These are phyloP conservation scores for Gallinago nigripennis DNA, from an alignment of 2,797 vertebrate genomes.

Conservation along the genomic window DNA sequence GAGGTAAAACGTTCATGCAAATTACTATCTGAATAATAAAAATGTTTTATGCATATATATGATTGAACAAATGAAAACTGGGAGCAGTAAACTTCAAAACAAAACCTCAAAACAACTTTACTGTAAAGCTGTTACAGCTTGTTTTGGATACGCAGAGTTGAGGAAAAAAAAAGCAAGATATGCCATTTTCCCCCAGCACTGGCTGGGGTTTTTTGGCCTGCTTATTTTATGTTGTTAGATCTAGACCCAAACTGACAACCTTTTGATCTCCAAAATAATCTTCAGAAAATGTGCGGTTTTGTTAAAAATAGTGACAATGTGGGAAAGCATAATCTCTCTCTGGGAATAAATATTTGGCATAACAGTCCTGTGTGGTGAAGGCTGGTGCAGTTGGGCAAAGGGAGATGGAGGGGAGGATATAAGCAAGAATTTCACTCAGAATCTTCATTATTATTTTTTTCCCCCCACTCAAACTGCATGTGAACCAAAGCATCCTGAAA, in stretches of 20 bases:
- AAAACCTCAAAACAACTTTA: conserved; percentile 19
- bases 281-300: background rate
- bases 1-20: conserved; percentile 32
- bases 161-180: background rate
- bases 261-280: background rate
- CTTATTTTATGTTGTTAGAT: background rate
- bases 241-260: background rate
- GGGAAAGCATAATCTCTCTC: background rate
- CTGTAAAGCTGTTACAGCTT: background rate
- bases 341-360: background rate
- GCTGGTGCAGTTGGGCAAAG: background rate
- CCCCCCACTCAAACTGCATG: background rate
- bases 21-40: conserved; percentile 39
- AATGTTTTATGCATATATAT: conserved; percentile 29
- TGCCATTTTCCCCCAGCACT: background rate
- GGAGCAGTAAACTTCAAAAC: conserved; percentile 19
- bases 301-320: background rate
- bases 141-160: background rate
- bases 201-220: background rate
- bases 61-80: conserved; percentile 4
- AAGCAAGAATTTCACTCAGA: background rate
- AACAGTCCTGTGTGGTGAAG: background rate
- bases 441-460: background rate
- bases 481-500: background rate
- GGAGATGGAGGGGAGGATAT: background rate